phyloP scores from a whole-genome alignment of 1,140 invertebrate genomes.

The Telenomus remus region DNA sequence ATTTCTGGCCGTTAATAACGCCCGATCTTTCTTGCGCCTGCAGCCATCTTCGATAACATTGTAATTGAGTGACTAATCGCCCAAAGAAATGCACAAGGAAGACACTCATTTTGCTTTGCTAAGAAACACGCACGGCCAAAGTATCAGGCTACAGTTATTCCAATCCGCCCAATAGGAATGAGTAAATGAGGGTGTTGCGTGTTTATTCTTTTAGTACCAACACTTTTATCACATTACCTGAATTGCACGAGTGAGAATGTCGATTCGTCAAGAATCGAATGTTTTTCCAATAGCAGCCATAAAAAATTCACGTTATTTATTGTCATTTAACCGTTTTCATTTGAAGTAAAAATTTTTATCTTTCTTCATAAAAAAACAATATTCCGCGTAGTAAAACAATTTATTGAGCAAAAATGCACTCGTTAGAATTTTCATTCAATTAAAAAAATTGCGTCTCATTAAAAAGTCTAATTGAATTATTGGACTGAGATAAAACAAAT shows the following conservation, averaged over 20 bases:
- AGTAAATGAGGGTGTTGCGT: constrained; percentile 52
- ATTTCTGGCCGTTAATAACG: neutral
- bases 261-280: too few species aligned
- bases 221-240: constrained; percentile 35
- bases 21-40: constrained; percentile 9
- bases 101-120: constrained; percentile 40
- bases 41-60: constrained; percentile 50
- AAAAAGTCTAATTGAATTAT: too few species aligned
- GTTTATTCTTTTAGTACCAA: constrained; percentile 17
- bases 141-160: constrained; percentile 49
- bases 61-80: constrained; percentile 59
- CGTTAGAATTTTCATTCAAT: too few species aligned
- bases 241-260: constrained; percentile 13
- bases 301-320: too few species aligned
- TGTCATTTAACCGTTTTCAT: too few species aligned
- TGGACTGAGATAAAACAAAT: too few species aligned
- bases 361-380: too few species aligned
- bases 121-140: constrained; percentile 40
- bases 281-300: too few species aligned
- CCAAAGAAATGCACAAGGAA: constrained; percentile 44
- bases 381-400: too few species aligned
- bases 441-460: too few species aligned
- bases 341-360: too few species aligned
- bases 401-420: too few species aligned
- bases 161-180: constrained; percentile 42